phyloP scores from a whole-genome alignment of 1,140 invertebrate genomes.

The Hyposmocoma kahamanoa region DNA sequence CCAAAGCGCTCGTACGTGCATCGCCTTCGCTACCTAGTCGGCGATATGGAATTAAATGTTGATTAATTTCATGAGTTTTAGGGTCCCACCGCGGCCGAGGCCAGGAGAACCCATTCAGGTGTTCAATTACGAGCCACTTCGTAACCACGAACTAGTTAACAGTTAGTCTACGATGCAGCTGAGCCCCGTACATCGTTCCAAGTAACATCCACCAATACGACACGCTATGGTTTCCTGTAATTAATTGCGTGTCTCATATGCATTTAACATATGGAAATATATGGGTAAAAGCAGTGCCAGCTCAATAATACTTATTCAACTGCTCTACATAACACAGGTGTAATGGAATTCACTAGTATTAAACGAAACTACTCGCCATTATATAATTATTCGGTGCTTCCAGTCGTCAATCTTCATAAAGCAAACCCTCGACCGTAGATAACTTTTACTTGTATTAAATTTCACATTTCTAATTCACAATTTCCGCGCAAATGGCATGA shows the following conservation, averaged over 20 bases:
- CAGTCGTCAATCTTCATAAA: no score
- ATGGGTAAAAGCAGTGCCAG: no score
- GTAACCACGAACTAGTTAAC: slow-evolving; percentile 49
- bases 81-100: slow-evolving; percentile 17
- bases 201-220: slow-evolving; percentile 13
- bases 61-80: slow-evolving; percentile 61
- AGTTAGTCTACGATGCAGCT: slow-evolving; percentile 23
- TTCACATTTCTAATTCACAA: neutral
- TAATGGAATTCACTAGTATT: no score
- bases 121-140: slow-evolving; percentile 49
- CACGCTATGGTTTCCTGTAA: slow-evolving; percentile 13
- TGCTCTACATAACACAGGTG: no score
- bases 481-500: neutral
- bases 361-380: no score
- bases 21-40: slow-evolving; percentile 25
- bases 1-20: slow-evolving; percentile 40
- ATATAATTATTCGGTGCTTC: no score
- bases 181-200: slow-evolving; percentile 16
- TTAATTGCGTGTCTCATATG: no score
- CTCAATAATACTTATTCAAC: no score
- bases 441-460: neutral
- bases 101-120: slow-evolving; percentile 36
- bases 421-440: no score
- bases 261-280: no score
- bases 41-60: slow-evolving; percentile 65